Evolutionary conservation across 2,797 vertebrate species (phyloP), one percentile per base, ranked within the genome.

Genomic region (Psittacula echo): DNA sequence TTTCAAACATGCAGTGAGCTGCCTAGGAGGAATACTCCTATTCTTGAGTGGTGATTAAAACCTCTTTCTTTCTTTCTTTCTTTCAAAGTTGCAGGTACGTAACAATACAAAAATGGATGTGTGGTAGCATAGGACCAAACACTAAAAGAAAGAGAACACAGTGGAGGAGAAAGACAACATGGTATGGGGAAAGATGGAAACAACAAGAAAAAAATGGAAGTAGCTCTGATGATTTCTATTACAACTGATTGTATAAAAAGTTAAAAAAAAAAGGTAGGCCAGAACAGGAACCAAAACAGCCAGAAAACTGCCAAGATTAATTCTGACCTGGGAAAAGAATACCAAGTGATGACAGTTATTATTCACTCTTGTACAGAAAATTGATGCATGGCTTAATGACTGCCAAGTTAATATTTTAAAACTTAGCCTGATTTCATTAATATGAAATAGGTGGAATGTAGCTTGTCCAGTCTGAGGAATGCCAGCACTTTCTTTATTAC

Each of bases 51-150:
- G 45, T 29, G 10, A 80, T 50, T 73, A 72, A 73, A 76, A 7
- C 5, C 4, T 23, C 16, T 12, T 11, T 27, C 51, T 32, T 44
- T 17, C 37, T 37, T 37, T 37, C 19, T n/a, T 37, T 39, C 29
- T 89, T 75, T 34, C 1, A 5, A 82, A 83, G 7, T 26, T 85
- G 29, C 29, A 45, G 0, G 2, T 23, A 32, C 0, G 1, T 24
- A 53, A 74, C 5, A 7, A 87, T 20, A 70, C 6, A 60, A 44
- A 75, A 88, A 3, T 15, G 26, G 29, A 53, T 1, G 2, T 0
- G 3, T 21, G 12, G 32, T 27, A 92, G 61, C 51, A 53, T 0
- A 37, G n/a, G 7, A 89, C n/a, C 4, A 5, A 87, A 50, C 7
- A 16, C 15, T 50, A 37, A 47, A 44, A 48, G 53, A 70, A 61